These are phyloP conservation scores for Cantharis flavilabris DNA, from an alignment of 2,888 invertebrate genomes.

Conservation along the genomic window DNA sequence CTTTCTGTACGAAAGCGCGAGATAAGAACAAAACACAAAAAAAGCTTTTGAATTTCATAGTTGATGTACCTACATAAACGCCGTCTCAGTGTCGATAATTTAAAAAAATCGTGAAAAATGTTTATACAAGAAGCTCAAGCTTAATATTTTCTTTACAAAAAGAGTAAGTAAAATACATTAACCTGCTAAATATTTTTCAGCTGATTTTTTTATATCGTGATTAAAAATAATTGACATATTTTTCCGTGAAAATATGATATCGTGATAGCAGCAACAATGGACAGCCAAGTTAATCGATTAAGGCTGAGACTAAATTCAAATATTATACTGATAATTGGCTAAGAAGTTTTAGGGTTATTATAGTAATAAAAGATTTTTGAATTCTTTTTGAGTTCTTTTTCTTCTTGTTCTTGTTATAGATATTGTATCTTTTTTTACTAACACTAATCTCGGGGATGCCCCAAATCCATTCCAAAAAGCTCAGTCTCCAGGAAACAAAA, in stretches of 20 bases:
- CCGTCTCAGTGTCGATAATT: not conserved
- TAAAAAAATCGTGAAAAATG: not conserved
- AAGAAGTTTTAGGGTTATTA: not conserved
- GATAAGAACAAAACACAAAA: not conserved
- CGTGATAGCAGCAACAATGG: not conserved
- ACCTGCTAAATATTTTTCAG: not conserved
- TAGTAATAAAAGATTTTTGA: no score
- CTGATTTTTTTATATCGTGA: not conserved
- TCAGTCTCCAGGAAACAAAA: no score
- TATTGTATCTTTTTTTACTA: no score
- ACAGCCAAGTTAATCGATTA: not conserved
- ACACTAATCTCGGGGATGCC: no score
- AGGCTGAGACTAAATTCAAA: not conserved
- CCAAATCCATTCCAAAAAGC: no score
- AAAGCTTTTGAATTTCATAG: not conserved
- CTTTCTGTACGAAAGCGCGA: not conserved
- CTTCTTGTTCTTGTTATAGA: no score
- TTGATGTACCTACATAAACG: not conserved
- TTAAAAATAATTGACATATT: not conserved
- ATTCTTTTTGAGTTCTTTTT: no score
- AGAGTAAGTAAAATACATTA: not conserved
- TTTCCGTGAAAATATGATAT: not conserved
- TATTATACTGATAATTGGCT: not conserved
- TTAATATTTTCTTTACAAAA: not conserved
- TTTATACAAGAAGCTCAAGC: not conserved